Percentiles rank a stretch among this genome's conserved stretches.
Conservation (phyloP, 1,140 invertebrate species). For the Adelges cooleyi region DNA sequence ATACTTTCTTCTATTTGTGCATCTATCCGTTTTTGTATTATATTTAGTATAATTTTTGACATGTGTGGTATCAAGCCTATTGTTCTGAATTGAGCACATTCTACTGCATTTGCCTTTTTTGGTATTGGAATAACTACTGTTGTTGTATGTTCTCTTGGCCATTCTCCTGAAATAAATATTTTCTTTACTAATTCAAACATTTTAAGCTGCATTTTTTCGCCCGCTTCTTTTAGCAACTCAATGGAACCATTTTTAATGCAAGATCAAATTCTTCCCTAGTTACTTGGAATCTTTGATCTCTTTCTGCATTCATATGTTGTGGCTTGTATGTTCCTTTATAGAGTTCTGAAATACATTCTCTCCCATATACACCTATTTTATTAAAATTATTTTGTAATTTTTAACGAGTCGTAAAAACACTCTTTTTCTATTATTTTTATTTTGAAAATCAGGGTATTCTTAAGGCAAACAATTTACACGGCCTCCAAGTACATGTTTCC, state of each 20-base stretch:
- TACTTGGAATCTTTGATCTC: no score
- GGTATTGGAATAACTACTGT: conserved; percentile 17
- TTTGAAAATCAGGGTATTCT: no score
- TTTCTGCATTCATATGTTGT: no score
- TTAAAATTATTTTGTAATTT: no score
- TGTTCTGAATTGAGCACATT: conserved; percentile 20
- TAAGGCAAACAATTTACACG: no score
- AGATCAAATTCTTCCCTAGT: no score
- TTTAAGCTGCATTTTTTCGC: neutral
- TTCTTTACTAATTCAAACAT: conserved; percentile 12
- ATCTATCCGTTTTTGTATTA: conserved; percentile 18
- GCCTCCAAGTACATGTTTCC: no score
- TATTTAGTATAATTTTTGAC: conserved; percentile 23
- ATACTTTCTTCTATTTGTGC: conserved; percentile 2
- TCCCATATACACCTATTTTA: no score
- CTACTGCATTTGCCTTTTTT: conserved; percentile 10
- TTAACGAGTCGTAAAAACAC: no score
- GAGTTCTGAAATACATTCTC: no score
- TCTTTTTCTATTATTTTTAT: no score
- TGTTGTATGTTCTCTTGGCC: conserved; percentile 11
- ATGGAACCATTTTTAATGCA: neutral
- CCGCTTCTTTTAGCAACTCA: neutral
- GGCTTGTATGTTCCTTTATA: no score
- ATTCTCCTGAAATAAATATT: conserved; percentile 22
- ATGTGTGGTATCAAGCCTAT: conserved; percentile 15